Evolutionary conservation across 2,113 vertebrate species (phyloP).

Genomic region (Grammomys surdaster): DNA sequence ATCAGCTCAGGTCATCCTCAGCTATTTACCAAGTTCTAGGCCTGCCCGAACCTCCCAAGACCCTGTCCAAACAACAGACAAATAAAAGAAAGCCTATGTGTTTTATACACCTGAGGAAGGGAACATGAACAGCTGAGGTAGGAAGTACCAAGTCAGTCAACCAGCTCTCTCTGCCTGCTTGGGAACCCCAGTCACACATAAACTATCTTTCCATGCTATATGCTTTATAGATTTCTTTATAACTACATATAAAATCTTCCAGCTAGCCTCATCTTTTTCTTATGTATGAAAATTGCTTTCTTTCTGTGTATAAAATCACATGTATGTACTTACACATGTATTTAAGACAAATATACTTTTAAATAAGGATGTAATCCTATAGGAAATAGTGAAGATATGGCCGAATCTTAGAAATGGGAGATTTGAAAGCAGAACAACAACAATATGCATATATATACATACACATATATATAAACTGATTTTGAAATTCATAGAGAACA

Average conservation of each 20-base stretch:
- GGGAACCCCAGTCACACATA: background rate
- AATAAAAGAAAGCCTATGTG: background rate
- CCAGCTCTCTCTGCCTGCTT: background rate
- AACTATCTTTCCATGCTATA: background rate
- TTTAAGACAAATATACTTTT: background rate
- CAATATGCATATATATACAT: background rate
- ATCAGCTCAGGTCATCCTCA: background rate
- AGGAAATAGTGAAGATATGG: constrained; percentile 8
- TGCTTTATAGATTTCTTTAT: background rate
- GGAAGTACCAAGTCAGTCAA: background rate
- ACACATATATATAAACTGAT: background rate
- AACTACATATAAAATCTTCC: background rate
- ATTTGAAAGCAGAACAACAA: background rate
- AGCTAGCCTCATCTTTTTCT: background rate
- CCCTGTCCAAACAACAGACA: background rate
- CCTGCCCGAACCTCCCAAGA: background rate
- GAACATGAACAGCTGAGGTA: background rate
- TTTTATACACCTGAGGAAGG: background rate
- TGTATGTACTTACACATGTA: background rate
- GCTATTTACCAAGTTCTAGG: background rate
- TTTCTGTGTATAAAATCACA: background rate
- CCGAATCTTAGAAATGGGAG: background rate
- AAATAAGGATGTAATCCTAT: background rate
- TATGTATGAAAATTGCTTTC: background rate
- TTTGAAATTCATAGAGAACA: background rate